Percentiles rank a stretch among this genome's conserved stretches.
phyloP scores from a whole-genome alignment of 2,888 invertebrate species.

The Orthosia cruda region DNA sequence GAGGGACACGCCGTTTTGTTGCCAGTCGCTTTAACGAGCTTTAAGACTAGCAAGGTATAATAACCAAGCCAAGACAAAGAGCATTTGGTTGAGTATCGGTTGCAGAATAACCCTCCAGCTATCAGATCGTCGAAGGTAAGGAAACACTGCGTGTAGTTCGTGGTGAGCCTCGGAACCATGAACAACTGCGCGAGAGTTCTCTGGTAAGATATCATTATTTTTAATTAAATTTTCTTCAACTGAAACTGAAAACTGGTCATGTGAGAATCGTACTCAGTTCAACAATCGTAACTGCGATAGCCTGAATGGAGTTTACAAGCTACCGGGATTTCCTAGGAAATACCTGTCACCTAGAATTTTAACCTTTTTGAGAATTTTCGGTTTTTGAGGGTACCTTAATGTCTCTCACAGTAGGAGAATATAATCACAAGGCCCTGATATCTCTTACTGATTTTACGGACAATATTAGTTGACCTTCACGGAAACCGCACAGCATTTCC shows the following conservation, averaged over 20 bases:
- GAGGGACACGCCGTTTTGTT: neutral
- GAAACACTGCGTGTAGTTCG: slow-evolving; percentile 8
- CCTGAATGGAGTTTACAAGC: no score
- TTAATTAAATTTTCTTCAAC: neutral
- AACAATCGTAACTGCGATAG: neutral
- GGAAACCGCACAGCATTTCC: neutral
- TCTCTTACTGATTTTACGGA: neutral
- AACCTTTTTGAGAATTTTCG: no score
- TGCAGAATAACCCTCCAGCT: slow-evolving; percentile 44
- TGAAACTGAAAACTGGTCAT: neutral
- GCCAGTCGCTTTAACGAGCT: neutral
- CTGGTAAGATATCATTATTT: slow-evolving; percentile 31
- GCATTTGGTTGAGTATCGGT: neutral
- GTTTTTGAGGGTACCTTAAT: neutral
- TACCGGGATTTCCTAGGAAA: no score
- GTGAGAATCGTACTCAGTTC: neutral
- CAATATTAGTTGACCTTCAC: neutral
- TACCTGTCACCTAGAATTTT: no score
- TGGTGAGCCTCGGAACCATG: slow-evolving; percentile 35
- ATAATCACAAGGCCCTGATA: neutral
- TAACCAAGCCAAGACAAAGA: neutral
- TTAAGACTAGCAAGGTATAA: neutral
- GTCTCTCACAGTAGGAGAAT: neutral
- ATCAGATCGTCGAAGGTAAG: neutral
- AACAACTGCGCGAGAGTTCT: slow-evolving; percentile 31